Evolutionary conservation across 2,888 invertebrate species (phyloP), one percentile per base, ranked within the genome.

Genomic region (Erebia aethiops): DNA sequence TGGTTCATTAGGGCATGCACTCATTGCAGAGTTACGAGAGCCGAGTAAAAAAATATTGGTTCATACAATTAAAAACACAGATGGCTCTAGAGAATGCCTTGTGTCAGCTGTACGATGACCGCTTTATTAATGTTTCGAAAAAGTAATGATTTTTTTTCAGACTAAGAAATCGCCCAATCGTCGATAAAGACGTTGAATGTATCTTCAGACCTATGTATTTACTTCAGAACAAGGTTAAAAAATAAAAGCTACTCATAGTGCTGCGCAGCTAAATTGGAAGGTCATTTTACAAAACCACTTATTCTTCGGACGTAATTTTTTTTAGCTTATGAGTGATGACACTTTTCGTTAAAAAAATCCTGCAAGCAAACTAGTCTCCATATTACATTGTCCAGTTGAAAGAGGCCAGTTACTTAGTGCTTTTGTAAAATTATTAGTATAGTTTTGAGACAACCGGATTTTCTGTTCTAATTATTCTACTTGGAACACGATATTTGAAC

Each of bases 1-100:
- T 75, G 67, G 67, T 76, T 73, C 74, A 74, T 76, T 77, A 72
- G 72, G 76, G 72, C 77, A 76, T 72, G 68, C 72, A 68, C 71
- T 71, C 71, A 74, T 76, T 75, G 71, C 43, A 16, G 66, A 18
- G 8, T 46, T 56, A 18, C 41, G 54, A 64, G 51, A 61, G 11
- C 46, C 41, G 21, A 13, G 46, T 62, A 62, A 62, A 62, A 62
- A 62, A 61, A 11, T 13, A 62, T 62, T 62, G 62, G 62, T 62
- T 49, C 21, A 46, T 49, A 49, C 49, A 1, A 62, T 21, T 62
- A 49, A 60, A 43, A 62, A 62, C 62, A 16, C 61, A 62, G 21
- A 62, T 62, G 62, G 11, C 49, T 26, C 13, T 14, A 18, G 2
- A 21, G 9, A 46, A 49, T 49, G 14, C 21, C 62, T 49, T 21